Base-by-base conservation (phyloP, 2,797 vertebrate genomes). In the Fratercula arctica region DNA sequence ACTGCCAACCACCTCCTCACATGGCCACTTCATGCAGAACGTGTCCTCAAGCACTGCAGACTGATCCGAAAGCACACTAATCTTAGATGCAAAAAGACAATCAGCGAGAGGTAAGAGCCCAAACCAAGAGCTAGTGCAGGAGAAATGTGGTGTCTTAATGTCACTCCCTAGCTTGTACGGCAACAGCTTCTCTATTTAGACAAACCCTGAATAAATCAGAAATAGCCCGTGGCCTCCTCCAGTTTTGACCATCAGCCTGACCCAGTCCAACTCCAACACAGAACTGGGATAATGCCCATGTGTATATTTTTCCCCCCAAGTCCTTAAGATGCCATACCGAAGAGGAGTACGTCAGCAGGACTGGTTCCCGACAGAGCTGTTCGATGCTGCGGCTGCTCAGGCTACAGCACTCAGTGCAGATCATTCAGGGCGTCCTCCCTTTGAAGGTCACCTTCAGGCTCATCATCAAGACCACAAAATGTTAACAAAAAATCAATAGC, bases 11-110 rank as follows among this genome's bases (percentile, higher is more conserved):
- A n/a, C 45, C 37, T 84, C 87, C 37, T 82, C 48, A 54, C 2
- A 0, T 1, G 3, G 41, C 14, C 45, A 7, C 78, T n/a, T 23
- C 0, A 0, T 29, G 59, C 39, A 70, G 59, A 64, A 64, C 0
- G 0, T 5, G 3, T 20, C 53, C 37, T 10, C 3, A 0, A 28
- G 24, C 20, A n/a, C 28, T 2, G 43, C 37, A 64, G 57, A 11
- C 59, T 41, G 10, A 46, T 33, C 59, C 80, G 60, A 91, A 83
- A 54, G 54, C 11, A 46, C 0, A 0, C 6, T 10, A 23, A 79
- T 35, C 26, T 26, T 41, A 59, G 35, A 45, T 11, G 9, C 24
- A 61, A 67, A 48, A 78, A 67, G 23, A 18, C 56, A 54, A 67
- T 4, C 3, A 3, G 33, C 11, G 7, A 64, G 67, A 87, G 11